Conservation (phyloP, 2,888 invertebrate genomes). For the Sarcophaga carnaria region DNA sequence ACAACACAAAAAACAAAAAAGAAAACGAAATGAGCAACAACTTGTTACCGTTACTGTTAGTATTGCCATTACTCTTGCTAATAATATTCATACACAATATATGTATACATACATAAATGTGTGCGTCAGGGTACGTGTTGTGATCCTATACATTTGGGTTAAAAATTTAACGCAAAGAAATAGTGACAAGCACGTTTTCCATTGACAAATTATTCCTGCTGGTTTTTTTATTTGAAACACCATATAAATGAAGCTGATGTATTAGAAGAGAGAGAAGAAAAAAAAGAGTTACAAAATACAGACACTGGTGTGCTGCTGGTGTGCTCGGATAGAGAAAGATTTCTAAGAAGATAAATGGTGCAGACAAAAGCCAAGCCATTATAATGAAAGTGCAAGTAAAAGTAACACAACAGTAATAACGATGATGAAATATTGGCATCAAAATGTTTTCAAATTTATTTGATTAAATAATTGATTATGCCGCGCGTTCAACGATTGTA, state of each 20-base stretch:
- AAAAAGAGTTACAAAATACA: slow-evolving; percentile 53
- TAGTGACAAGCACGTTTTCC: slow-evolving; percentile 55
- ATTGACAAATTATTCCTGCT: slow-evolving; percentile 67
- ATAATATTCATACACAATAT: not conserved
- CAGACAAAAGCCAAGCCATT: not conserved
- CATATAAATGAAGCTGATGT: slow-evolving; percentile 43
- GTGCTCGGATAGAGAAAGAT: slow-evolving; percentile 38
- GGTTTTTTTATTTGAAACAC: slow-evolving; percentile 48
- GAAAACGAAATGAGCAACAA: slow-evolving; percentile 23
- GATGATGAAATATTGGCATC: slow-evolving; percentile 63
- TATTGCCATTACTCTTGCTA: slow-evolving; percentile 1
- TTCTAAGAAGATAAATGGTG: slow-evolving; percentile 43
- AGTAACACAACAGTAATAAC: slow-evolving; percentile 34
- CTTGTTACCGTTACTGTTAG: slow-evolving; percentile 35
- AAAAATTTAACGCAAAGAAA: slow-evolving; percentile 8
- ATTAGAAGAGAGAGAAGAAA: not conserved
- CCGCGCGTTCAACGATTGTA: not conserved
- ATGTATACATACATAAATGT: not conserved
- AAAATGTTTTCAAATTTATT: slow-evolving; percentile 22
- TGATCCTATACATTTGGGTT: slow-evolving; percentile 56
- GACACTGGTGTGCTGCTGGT: not conserved
- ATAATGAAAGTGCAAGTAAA: slow-evolving; percentile 70
- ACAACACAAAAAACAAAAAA: slow-evolving; percentile 11
- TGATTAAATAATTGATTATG: slow-evolving; percentile 59
- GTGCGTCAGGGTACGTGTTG: slow-evolving; percentile 12